Percentiles rank a stretch among this genome's conserved stretches.
These are phyloP conservation scores for pig (Sus scrofa) DNA, from an alignment of 2,113 vertebrate genomes.

Conservation along the genomic window DNA sequence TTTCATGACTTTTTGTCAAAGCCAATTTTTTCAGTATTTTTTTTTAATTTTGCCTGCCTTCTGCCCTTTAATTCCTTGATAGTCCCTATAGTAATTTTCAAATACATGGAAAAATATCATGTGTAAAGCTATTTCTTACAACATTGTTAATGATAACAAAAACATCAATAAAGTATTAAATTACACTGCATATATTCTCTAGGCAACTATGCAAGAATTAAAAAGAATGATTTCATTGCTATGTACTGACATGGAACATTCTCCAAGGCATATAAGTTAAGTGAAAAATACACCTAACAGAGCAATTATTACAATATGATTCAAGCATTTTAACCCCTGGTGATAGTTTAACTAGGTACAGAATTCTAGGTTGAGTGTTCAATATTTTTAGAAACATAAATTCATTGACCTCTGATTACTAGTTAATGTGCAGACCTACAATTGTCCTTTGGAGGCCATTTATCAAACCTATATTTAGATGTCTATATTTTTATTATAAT, in stretches of 20 bases:
- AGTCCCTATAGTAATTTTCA: background rate
- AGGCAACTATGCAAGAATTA: background rate
- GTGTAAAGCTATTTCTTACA: background rate
- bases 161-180: background rate
- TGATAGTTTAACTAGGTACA: background rate
- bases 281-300: background rate
- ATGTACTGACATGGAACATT: background rate
- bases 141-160: background rate
- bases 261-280: background rate
- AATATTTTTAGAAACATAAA: background rate
- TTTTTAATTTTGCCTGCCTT: background rate
- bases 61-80: background rate
- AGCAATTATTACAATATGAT: background rate
- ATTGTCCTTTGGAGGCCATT: background rate
- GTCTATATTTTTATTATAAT: background rate
- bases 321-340: background rate
- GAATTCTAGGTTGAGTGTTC: background rate
- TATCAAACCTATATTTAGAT: background rate
- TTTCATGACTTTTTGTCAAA: background rate
- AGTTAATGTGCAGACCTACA: background rate
- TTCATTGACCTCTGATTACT: background rate
- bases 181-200: background rate
- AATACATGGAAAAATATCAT: background rate
- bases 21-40: background rate
- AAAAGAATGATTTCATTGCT: slow-evolving; percentile 12